Percentiles rank a stretch among this genome's conserved stretches.
These are phyloP conservation scores for Eupristina koningsbergeri DNA, from an alignment of 1,140 invertebrate genomes.

Conservation along the genomic window DNA sequence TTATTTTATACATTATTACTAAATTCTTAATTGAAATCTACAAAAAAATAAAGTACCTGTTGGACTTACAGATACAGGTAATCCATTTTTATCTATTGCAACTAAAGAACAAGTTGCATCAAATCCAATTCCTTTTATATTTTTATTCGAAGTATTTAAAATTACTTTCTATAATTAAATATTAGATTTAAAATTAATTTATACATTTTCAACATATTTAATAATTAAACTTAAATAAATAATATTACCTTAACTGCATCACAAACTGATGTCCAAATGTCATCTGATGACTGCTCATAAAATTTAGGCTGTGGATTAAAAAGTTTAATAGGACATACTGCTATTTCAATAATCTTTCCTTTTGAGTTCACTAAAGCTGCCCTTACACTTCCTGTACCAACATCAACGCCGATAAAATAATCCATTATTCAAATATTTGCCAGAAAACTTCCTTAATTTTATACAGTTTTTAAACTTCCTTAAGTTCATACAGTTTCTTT, in stretches of 20 bases:
- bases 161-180: slow-evolving; percentile 70
- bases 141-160: too few relatives aligned
- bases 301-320: slow-evolving; percentile 84
- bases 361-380: slow-evolving; percentile 82
- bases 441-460: slow-evolving; percentile 25
- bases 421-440: slow-evolving; percentile 56
- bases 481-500: not conserved
- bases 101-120: too few relatives aligned
- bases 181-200: not conserved
- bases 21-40: not conserved
- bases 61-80: slow-evolving; percentile 79
- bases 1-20: not conserved
- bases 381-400: slow-evolving; percentile 91
- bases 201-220: slow-evolving; percentile 20
- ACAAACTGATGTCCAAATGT: slow-evolving; percentile 88
- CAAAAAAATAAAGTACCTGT: slow-evolving; percentile 72
- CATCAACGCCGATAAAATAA: slow-evolving; percentile 93
- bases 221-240: slow-evolving; percentile 12
- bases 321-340: slow-evolving; percentile 80
- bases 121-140: too few relatives aligned
- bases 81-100: too few relatives aligned
- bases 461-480: too few relatives aligned
- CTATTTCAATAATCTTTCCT: slow-evolving; percentile 80
- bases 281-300: slow-evolving; percentile 93
- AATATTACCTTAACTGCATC: slow-evolving; percentile 78